Percentiles rank a stretch among this genome's conserved stretches.
phyloP scores from a whole-genome alignment of 2,797 vertebrate genomes.

The Rhinella marina region DNA sequence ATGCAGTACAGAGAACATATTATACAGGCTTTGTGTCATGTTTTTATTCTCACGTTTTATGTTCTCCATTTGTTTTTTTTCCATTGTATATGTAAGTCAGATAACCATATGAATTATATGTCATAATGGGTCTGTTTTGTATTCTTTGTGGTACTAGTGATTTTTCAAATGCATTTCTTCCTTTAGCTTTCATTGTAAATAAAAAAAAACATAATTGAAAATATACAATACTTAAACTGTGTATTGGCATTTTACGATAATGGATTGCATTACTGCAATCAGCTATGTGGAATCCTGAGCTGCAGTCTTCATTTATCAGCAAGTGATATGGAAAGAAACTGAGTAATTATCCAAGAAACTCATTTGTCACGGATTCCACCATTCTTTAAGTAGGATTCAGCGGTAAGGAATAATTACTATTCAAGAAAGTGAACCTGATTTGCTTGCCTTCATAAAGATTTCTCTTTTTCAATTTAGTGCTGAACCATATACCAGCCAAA shows the following conservation, averaged over 20 bases:
- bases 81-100: neutral
- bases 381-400: constrained; percentile 60
- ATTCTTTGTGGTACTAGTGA: constrained; percentile 66
- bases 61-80: neutral
- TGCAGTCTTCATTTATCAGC: constrained; percentile 70
- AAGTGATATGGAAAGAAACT: constrained; percentile 67
- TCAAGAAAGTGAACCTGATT: constrained; percentile 61
- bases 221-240: constrained; percentile 57
- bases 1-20: neutral
- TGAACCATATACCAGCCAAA: constrained; percentile 39
- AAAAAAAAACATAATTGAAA: constrained; percentile 61
- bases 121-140: constrained; percentile 5
- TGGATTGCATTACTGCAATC: constrained; percentile 68
- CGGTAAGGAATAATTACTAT: constrained; percentile 62
- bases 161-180: constrained; percentile 70
- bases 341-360: constrained; percentile 70
- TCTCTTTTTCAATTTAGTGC: constrained; percentile 60
- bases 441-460: constrained; percentile 58
- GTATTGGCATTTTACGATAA: constrained; percentile 68
- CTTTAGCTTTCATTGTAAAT: constrained; percentile 66
- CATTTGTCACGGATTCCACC: constrained; percentile 71
- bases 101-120: neutral
- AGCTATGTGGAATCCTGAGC: constrained; percentile 70
- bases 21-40: neutral
- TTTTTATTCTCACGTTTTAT: neutral